These are phyloP conservation scores for Oncopodura yosiiana DNA, from an alignment of 1,140 invertebrate species.

Conservation along the genomic window DNA sequence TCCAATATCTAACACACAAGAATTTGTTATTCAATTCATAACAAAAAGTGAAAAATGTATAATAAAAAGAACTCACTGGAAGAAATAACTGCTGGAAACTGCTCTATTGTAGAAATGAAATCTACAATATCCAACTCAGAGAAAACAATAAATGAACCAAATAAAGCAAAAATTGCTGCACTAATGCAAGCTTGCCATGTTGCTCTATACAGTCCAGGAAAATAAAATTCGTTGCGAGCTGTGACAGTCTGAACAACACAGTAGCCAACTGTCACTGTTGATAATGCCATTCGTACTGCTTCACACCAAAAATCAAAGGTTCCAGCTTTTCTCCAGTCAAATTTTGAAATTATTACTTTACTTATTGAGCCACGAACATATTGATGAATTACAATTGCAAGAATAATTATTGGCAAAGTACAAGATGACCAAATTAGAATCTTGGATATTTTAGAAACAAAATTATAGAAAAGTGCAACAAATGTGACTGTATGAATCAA, in stretches of 20 bases:
- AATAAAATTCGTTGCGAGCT: not conserved
- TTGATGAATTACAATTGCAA: too few relatives aligned
- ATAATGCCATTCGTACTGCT: conserved; percentile 2
- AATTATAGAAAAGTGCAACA: not conserved
- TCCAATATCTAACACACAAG: not conserved
- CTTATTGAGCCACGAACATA: too few relatives aligned
- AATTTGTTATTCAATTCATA: not conserved
- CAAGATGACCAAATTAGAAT: too few relatives aligned
- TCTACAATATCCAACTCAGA: conserved; percentile 5
- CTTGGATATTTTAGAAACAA: not conserved
- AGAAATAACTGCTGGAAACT: not conserved
- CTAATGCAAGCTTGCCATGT: conserved; percentile 1
- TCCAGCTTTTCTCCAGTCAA: not conserved
- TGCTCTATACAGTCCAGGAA: not conserved
- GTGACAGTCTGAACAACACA: not conserved
- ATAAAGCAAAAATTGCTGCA: not conserved
- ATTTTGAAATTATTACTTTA: too few relatives aligned
- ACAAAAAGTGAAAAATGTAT: not conserved
- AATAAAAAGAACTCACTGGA: not conserved
- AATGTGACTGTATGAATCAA: not conserved
- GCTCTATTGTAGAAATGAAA: not conserved
- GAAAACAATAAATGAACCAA: not conserved
- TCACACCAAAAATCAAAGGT: conserved; percentile 3
- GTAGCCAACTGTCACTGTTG: not conserved
- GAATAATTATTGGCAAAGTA: too few relatives aligned